Evolutionary conservation across 2,797 vertebrate species (phyloP), one percentile per base, ranked within the genome.

Genomic region (Lepilemur septentrionalis): DNA sequence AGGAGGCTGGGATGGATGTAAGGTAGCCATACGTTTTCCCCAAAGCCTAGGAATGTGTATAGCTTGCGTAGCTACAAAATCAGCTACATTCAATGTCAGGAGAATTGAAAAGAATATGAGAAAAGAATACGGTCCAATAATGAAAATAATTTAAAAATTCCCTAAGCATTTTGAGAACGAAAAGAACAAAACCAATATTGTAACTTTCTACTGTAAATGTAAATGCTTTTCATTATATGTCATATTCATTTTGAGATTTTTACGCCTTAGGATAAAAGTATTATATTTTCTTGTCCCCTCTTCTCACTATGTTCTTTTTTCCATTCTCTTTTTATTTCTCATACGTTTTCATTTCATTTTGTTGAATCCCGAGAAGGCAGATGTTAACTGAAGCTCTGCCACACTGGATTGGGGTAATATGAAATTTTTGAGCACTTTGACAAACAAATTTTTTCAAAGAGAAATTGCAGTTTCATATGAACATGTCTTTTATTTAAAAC

Each of bases 61-160:
- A 63, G 55, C 41, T 65, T 97, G 73, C 92, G 67, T 73, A 95
- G 88, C 73, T 95, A 87, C 94, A 88, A 82, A 35, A 95, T 86
- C 94, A 91, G 35, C 78, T 97, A 52, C n/a, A 59, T 95, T 38
- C 52, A 73, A 89, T 59, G 89, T 67, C 76, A 46, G 32, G 67
- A 88, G 61, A 88, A 84, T 48, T 93, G 85, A 52, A 78, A 95
- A 91, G 88, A 96, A 90, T 55, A 55, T 13, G 61, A 65, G 32
- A 89, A n/a, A n/a, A n/a, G n/a, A n/a, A n/a, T n/a, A n/a, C n/a
- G n/a, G 18, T 32, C 94, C 97, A 89, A 97, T 97, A 92, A 80
- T 87, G 87, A 95, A 94, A 95, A 81, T 52, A 69, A 48, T 55
- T 86, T 72, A 65, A n/a, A 28, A 91, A 91, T 89, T 78, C 69